These are phyloP conservation scores for Athrips mouffetella DNA, from an alignment of 2,888 invertebrate species.

Conservation along the genomic window DNA sequence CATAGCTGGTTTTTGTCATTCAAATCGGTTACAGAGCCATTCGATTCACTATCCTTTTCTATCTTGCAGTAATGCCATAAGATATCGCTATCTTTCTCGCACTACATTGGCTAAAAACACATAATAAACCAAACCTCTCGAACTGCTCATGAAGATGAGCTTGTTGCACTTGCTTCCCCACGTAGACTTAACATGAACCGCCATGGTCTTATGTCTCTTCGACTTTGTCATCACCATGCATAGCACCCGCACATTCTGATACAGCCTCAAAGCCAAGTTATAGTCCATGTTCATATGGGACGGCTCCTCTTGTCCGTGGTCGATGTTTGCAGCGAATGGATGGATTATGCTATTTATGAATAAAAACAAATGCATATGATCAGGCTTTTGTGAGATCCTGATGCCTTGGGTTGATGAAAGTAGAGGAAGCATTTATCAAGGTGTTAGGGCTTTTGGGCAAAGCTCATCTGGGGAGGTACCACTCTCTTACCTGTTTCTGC, in stretches of 20 bases:
- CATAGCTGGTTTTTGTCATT: no score
- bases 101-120: no score
- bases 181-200: constrained; percentile 72
- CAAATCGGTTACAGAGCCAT: no score
- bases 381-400: no score
- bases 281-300: neutral
- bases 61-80: no score
- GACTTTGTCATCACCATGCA: constrained; percentile 15
- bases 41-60: no score
- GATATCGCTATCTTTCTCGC: no score
- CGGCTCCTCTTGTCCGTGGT: neutral
- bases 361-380: neutral
- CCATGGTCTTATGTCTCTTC: constrained; percentile 4
- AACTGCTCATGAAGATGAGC: constrained; percentile 41
- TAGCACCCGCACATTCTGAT: constrained; percentile 3
- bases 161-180: constrained; percentile 92
- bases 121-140: constrained; percentile 36
- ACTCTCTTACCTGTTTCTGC: no score
- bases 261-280: neutral
- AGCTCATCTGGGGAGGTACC: no score
- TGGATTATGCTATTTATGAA: neutral
- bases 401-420: no score
- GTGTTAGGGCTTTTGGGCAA: no score
- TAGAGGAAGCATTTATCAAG: no score
- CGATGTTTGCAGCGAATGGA: neutral